phyloP scores from a whole-genome alignment of 1,140 invertebrate species.

The Elymnias hypermnestra region DNA sequence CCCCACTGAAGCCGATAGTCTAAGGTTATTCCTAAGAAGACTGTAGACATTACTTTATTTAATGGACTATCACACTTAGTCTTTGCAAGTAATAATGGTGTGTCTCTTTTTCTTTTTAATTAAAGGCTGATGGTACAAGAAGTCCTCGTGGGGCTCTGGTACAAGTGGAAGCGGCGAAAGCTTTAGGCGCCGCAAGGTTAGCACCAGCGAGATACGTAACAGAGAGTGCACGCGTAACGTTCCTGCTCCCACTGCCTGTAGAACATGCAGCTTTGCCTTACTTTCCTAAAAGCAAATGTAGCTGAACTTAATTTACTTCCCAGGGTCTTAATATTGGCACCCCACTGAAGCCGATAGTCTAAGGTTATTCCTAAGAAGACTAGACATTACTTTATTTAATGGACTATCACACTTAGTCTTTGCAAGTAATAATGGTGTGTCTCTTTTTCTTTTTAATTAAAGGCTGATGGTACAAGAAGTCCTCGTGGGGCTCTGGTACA shows the following conservation, averaged over 20 bases:
- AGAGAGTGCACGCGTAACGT: conserved; percentile 87
- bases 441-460: background rate
- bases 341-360: no score
- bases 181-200: conserved; percentile 91
- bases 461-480: background rate
- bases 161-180: conserved; percentile 77
- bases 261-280: conserved; percentile 9
- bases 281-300: no score
- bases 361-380: no score
- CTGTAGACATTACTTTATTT: no score
- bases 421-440: background rate
- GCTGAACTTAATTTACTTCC: no score
- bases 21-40: no score
- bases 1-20: no score
- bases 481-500: conserved; percentile 12
- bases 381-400: no score
- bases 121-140: background rate
- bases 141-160: conserved; percentile 9
- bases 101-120: background rate
- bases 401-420: no score
- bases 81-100: background rate
- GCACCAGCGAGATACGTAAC: conserved; percentile 91
- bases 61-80: no score
- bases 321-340: no score
- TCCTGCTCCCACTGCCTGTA: conserved; percentile 79